Evolutionary conservation across 2,797 vertebrate genomes (phyloP).

Genomic region (Channa striata): DNA sequence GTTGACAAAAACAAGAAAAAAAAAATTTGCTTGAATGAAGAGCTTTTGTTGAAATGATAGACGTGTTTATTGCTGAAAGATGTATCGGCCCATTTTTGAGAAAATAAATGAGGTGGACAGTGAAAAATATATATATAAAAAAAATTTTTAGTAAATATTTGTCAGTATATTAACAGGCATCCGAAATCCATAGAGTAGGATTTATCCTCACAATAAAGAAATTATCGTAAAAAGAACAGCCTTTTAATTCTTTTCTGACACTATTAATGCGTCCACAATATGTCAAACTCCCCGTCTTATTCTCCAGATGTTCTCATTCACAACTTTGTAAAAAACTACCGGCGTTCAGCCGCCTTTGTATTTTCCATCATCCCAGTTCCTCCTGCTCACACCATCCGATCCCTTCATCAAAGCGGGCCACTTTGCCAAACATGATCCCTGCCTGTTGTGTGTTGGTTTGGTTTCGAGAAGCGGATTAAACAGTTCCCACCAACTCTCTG

Average conservation of each 20-base stretch:
- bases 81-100: slow-evolving; percentile 3
- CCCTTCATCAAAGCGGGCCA: slow-evolving; percentile 77
- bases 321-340: slow-evolving; percentile 52
- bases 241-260: slow-evolving; percentile 8
- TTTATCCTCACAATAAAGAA: slow-evolving; percentile 12
- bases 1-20: slow-evolving; percentile 60
- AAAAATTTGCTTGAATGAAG: slow-evolving; percentile 37
- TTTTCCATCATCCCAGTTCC: slow-evolving; percentile 52
- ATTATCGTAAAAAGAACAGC: slow-evolving; percentile 7
- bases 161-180: slow-evolving; percentile 3
- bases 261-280: slow-evolving; percentile 16
- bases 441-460: slow-evolving; percentile 79
- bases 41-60: slow-evolving; percentile 56
- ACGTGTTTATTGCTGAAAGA: slow-evolving; percentile 18
- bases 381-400: slow-evolving; percentile 74
- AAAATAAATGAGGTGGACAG: slow-evolving; percentile 1
- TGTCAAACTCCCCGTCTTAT: slow-evolving; percentile 55
- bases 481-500: slow-evolving; percentile 80
- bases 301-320: slow-evolving; percentile 74
- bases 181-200: slow-evolving; percentile 9
- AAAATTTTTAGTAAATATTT: not conserved
- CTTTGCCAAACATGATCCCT: slow-evolving; percentile 82
- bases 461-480: slow-evolving; percentile 81
- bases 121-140: not conserved
- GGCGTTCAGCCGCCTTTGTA: slow-evolving; percentile 48